These are phyloP conservation scores for Okapia johnstoni DNA, from an alignment of 2,113 vertebrate genomes.

Conservation along the genomic window DNA sequence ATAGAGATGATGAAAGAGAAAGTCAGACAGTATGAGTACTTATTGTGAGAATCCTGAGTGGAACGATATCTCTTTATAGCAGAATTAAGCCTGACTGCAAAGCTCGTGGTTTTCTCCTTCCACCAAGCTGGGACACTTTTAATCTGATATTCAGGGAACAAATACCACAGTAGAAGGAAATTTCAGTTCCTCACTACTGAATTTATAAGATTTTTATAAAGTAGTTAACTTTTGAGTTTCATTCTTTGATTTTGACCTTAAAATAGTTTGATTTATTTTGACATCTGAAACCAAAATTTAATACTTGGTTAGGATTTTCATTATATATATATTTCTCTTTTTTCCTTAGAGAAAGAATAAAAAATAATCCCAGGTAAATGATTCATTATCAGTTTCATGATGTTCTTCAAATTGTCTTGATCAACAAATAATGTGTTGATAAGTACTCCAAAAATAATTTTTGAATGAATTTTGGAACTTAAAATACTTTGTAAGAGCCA, in stretches of 20 bases:
- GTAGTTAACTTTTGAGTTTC: background rate
- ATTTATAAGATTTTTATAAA: background rate
- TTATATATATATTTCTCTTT: background rate
- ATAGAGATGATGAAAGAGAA: background rate
- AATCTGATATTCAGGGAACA: background rate
- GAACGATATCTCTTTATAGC: background rate
- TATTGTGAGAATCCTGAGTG: background rate
- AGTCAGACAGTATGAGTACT: background rate
- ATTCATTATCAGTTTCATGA: background rate
- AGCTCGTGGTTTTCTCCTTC: background rate
- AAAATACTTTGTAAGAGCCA: background rate
- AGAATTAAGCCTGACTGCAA: background rate
- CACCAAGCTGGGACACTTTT: background rate
- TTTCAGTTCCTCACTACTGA: background rate
- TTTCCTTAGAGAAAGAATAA: conserved; percentile 2
- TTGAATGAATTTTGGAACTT: background rate
- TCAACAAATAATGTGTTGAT: background rate
- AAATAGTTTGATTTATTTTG: conserved; percentile 42
- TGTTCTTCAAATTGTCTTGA: background rate
- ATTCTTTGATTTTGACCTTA: background rate
- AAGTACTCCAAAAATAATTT: background rate
- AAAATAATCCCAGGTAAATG: background rate
- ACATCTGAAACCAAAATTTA: conserved; percentile 16
- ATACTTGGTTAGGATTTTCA: conserved; percentile 21
- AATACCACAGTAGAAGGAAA: background rate